phyloP scores from a whole-genome alignment of 1,140 invertebrate genomes.

The Lepidurus arcticus region DNA sequence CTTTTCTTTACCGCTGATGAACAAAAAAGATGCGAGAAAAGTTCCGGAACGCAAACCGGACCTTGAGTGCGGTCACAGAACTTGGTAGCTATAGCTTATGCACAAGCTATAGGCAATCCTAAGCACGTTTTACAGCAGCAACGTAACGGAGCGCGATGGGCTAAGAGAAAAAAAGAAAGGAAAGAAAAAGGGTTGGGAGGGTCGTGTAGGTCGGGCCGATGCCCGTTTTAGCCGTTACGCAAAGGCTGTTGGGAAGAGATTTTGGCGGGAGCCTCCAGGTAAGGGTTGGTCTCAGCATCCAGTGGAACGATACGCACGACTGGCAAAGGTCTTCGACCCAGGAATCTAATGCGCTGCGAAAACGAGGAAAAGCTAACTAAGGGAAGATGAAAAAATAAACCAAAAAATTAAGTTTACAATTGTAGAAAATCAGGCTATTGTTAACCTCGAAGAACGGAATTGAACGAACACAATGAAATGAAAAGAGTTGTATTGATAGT shows the following conservation, averaged over 20 bases:
- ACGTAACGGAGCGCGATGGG: neutral
- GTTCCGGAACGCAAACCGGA: constrained; percentile 11
- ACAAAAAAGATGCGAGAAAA: neutral
- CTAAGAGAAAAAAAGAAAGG: neutral
- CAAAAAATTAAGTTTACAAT: no score
- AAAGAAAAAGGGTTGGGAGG: neutral
- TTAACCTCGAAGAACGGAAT: no score
- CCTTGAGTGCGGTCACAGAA: constrained; percentile 17
- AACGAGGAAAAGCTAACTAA: no score
- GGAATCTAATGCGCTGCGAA: neutral
- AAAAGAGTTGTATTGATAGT: no score
- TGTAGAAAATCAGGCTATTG: no score
- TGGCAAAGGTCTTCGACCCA: neutral
- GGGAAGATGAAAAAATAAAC: no score
- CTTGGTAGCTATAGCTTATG: neutral
- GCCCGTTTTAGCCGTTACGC: constrained; percentile 17
- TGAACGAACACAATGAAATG: no score
- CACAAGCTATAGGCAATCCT: neutral
- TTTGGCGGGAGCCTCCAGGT: constrained; percentile 7
- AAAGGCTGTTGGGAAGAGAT: neutral
- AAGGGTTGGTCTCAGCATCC: neutral
- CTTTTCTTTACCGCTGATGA: neutral
- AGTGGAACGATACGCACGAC: neutral
- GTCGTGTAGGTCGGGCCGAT: constrained; percentile 11
- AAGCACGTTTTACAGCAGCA: neutral